These are phyloP conservation scores for Onychomys arenicola DNA, from an alignment of 2,797 vertebrate species.

Conservation along the genomic window DNA sequence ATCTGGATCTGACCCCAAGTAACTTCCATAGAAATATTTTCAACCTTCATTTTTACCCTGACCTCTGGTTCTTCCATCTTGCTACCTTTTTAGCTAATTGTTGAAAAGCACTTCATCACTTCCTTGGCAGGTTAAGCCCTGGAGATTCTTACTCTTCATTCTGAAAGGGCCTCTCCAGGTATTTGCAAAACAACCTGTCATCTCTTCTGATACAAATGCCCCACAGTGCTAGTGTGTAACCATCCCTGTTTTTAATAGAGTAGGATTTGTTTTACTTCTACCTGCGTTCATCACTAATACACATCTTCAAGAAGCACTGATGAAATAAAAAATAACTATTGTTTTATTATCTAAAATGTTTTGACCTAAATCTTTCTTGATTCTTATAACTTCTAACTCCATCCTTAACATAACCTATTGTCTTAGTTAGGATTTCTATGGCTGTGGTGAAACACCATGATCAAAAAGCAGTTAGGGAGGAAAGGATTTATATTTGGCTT, in stretches of 20 bases:
- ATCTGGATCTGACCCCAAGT: neutral
- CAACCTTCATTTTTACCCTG: neutral
- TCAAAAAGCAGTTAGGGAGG: neutral
- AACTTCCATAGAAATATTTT: neutral
- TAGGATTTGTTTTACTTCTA: neutral
- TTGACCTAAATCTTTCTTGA: neutral
- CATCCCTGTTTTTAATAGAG: slow-evolving; percentile 24
- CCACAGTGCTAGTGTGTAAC: neutral
- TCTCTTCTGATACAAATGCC: neutral
- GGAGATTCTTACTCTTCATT: neutral
- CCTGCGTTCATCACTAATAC: neutral
- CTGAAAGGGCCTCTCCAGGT: neutral
- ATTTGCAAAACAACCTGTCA: slow-evolving; percentile 40
- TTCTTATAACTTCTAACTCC: neutral
- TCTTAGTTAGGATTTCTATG: neutral
- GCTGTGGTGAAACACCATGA: neutral
- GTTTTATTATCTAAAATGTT: neutral
- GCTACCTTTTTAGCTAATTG: neutral
- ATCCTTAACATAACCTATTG: neutral
- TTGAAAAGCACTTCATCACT: neutral
- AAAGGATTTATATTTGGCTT: neutral
- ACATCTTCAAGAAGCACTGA: neutral
- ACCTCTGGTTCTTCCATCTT: neutral
- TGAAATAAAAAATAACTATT: slow-evolving; percentile 25
- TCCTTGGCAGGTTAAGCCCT: neutral